Evolutionary conservation across 2,113 vertebrate species (phyloP).

Genomic region (Hypanus sabinus): DNA sequence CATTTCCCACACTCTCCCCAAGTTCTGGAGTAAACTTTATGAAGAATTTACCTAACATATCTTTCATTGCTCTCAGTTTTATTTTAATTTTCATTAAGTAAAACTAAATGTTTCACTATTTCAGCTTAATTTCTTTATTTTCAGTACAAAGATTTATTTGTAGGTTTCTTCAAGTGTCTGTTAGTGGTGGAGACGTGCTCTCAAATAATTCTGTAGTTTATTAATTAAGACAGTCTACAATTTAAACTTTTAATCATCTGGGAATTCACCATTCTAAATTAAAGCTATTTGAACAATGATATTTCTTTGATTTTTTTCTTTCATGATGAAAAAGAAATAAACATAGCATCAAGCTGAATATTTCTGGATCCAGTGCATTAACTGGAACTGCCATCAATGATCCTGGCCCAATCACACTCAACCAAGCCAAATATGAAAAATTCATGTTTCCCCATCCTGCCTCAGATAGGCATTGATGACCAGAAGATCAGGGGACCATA

Average conservation of each 20-base stretch:
- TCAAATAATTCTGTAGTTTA: background rate
- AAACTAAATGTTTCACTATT: background rate
- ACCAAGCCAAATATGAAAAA: no score
- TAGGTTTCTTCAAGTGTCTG: background rate
- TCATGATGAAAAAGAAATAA: no score
- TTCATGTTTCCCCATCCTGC: no score
- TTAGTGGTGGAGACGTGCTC: background rate
- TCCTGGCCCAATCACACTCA: no score
- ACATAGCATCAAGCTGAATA: no score
- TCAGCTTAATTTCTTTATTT: background rate
- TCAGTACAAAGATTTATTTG: background rate
- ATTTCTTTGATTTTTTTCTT: no score
- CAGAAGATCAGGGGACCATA: no score
- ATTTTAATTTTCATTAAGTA: background rate
- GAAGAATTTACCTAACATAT: background rate
- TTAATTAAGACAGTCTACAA: background rate
- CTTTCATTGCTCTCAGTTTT: background rate
- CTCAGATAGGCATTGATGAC: no score
- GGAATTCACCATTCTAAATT: background rate
- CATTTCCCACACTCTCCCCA: background rate
- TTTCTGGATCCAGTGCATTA: no score
- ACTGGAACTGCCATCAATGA: no score
- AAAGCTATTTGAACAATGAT: no score
- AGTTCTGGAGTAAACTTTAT: background rate
- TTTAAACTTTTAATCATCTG: background rate